These are phyloP conservation scores for Scolopax mira DNA, from an alignment of 2,113 vertebrate species.

Conservation along the genomic window DNA sequence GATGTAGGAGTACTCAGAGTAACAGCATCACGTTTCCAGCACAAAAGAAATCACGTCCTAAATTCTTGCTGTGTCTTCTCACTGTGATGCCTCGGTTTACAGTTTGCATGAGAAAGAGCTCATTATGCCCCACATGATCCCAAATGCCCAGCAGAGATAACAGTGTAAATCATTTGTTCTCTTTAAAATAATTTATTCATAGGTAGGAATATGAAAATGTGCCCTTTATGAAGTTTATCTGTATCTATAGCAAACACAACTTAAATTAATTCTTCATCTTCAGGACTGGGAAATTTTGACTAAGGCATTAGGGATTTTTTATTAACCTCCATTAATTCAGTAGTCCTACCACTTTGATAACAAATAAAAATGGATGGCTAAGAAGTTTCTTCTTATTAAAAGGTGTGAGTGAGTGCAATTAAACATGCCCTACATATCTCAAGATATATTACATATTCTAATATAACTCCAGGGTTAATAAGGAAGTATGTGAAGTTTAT, in stretches of 20 bases:
- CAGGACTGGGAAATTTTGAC: slow-evolving; percentile 37
- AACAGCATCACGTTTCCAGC: background rate
- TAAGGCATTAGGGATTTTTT: slow-evolving; percentile 50
- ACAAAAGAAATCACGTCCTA: background rate
- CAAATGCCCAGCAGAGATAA: slow-evolving; percentile 50
- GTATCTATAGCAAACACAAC: slow-evolving; percentile 53
- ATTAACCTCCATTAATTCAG: slow-evolving; percentile 62
- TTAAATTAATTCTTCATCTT: slow-evolving; percentile 61
- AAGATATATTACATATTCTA: slow-evolving; percentile 34
- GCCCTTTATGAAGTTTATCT: slow-evolving; percentile 62
- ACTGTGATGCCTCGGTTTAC: background rate
- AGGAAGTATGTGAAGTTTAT: slow-evolving; percentile 5
- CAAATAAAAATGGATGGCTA: slow-evolving; percentile 46
- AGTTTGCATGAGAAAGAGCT: slow-evolving; percentile 41
- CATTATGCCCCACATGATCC: slow-evolving; percentile 19
- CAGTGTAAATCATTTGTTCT: slow-evolving; percentile 53
- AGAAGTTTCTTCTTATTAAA: slow-evolving; percentile 47
- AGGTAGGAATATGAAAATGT: slow-evolving; percentile 62
- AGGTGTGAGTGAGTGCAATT: slow-evolving; percentile 43
- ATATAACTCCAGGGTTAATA: slow-evolving; percentile 24
- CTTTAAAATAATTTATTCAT: slow-evolving; percentile 66
- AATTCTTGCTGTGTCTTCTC: background rate
- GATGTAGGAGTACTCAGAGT: background rate
- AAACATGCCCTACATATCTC: slow-evolving; percentile 34
- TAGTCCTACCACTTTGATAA: slow-evolving; percentile 31